These are phyloP conservation scores for Rotaria macrura DNA, from an alignment of 2,888 invertebrate species.

Conservation along the genomic window DNA sequence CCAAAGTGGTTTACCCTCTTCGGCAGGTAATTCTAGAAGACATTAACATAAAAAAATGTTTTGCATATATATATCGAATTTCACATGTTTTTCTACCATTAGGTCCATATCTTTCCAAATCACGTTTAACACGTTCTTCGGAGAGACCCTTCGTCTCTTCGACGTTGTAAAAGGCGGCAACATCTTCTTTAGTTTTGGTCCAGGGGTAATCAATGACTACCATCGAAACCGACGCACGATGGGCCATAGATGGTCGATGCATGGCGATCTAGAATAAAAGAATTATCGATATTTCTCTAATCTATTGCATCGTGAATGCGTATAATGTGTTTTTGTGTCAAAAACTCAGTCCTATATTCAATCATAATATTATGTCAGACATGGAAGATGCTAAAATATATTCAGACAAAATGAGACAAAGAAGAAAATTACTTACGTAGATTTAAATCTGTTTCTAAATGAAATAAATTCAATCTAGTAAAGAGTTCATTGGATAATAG, in stretches of 20 bases:
- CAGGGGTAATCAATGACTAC: slow-evolving; percentile 27
- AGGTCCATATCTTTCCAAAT: slow-evolving; percentile 96
- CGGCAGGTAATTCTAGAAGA: slow-evolving; percentile 71
- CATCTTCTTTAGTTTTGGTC: slow-evolving; percentile 58
- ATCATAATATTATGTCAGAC: too few relatives aligned
- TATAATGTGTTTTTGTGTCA: too few relatives aligned
- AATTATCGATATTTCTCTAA: too few relatives aligned
- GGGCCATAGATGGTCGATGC: not conserved
- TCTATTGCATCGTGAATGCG: too few relatives aligned
- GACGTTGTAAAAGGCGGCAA: slow-evolving; percentile 73
- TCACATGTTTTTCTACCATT: slow-evolving; percentile 57
- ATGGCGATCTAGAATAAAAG: not conserved
- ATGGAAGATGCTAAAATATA: too few relatives aligned
- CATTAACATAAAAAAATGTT: not conserved
- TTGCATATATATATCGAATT: too few relatives aligned
- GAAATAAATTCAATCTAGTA: too few relatives aligned
- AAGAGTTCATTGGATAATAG: too few relatives aligned
- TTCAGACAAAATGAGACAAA: too few relatives aligned
- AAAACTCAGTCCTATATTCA: too few relatives aligned
- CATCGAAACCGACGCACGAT: not conserved
- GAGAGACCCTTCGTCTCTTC: slow-evolving; percentile 78
- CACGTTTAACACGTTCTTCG: slow-evolving; percentile 78
- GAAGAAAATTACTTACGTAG: too few relatives aligned
- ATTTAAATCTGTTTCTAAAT: too few relatives aligned
- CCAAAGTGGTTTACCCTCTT: slow-evolving; percentile 99